A percentile compares a stretch with the other conserved stretches of the same genome.
Evolutionary conservation across 2,113 vertebrate genomes (phyloP).

Genomic region (Phylloscopus whistleri): DNA sequence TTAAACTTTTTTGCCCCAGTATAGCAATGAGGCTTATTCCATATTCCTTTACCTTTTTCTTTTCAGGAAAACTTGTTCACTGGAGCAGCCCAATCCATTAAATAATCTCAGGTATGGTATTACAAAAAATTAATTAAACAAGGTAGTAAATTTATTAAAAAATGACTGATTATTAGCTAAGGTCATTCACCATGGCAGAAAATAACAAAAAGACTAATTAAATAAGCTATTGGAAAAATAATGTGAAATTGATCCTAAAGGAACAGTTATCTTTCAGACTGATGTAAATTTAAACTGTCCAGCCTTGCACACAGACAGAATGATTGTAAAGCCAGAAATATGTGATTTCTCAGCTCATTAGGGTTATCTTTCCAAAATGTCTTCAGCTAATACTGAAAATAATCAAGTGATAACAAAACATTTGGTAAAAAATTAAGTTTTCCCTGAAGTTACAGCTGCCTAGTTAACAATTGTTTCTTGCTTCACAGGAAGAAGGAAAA

Average conservation of each 20-base stretch:
- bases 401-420: neutral
- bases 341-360: neutral
- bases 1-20: neutral
- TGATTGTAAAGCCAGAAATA: neutral
- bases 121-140: neutral
- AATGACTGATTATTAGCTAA: neutral
- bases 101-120: neutral
- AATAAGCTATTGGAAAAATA: conserved; percentile 5
- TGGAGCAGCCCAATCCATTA: neutral
- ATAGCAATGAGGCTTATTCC: neutral
- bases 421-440: neutral
- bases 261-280: neutral
- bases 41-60: neutral
- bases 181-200: neutral
- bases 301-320: neutral
- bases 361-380: neutral
- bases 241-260: neutral
- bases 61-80: neutral
- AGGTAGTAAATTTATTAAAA: neutral
- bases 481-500: neutral
- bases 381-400: neutral
- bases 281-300: conserved; percentile 1
- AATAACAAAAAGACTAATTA: neutral
- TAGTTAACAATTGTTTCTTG: neutral
- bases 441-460: neutral